A percentile compares a stretch with the other conserved stretches of the same genome.
These are phyloP conservation scores for Tenebrosternarchus preto DNA, from an alignment of 2,113 vertebrate species.

Conservation along the genomic window DNA sequence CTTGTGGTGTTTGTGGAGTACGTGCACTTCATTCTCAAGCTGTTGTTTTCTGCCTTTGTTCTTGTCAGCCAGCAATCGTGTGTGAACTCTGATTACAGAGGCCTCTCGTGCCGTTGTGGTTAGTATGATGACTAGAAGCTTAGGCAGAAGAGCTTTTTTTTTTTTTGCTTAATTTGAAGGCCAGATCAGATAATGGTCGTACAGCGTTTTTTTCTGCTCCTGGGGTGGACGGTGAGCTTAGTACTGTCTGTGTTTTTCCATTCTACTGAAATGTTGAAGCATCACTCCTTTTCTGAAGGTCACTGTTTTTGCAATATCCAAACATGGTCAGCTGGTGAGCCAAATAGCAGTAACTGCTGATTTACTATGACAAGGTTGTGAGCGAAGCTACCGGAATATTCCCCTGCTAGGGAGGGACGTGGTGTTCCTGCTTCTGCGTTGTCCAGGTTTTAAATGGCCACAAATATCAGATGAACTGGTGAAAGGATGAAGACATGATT, in stretches of 20 bases:
- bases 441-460: slow-evolving; percentile 1
- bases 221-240: too few species aligned
- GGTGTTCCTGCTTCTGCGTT: not conserved
- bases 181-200: too few species aligned
- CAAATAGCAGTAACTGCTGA: not conserved
- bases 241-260: too few species aligned
- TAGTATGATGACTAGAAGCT: too few species aligned
- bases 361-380: slow-evolving; percentile 22
- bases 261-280: not conserved
- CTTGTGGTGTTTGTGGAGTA: not conserved
- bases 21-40: not conserved
- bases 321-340: not conserved
- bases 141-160: too few species aligned
- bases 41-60: too few species aligned
- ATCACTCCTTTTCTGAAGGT: not conserved
- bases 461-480: slow-evolving; percentile 6
- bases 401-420: not conserved
- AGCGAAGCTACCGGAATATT: not conserved
- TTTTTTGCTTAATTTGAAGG: too few species aligned
- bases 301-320: not conserved
- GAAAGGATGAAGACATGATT: not conserved
- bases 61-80: not conserved
- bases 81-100: not conserved
- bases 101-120: not conserved
- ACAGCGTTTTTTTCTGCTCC: not conserved